Percentiles rank a stretch among this genome's conserved stretches.
Conservation (phyloP, 2,113 vertebrate species). For the Andinoacara biseriatus region DNA sequence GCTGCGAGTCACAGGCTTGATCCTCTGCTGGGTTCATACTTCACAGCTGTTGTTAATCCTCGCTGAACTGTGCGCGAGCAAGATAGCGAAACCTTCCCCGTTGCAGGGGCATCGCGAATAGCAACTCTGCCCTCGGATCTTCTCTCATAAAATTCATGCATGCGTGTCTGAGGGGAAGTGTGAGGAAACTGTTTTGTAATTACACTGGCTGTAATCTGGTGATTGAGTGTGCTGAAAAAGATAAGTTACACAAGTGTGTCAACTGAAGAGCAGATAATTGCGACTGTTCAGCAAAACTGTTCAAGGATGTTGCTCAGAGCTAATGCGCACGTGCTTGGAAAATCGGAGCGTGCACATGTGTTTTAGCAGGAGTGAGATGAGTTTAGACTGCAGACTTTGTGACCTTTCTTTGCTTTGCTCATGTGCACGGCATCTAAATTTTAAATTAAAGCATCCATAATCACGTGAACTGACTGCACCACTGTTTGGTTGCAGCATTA, state of each 20-base stretch:
- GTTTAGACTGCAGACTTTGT: constrained; percentile 20
- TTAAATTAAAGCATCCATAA: constrained; percentile 25
- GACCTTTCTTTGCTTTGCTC: constrained; percentile 20
- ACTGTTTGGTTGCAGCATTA: background rate
- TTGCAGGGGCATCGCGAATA: background rate
- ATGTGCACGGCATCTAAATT: constrained; percentile 19
- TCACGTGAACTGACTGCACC: background rate
- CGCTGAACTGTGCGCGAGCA: constrained; percentile 35
- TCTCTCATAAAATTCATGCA: constrained; percentile 33
- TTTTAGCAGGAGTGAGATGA: constrained; percentile 18
- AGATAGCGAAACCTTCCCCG: constrained; percentile 34
- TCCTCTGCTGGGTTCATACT: constrained; percentile 42
- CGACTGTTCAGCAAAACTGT: constrained; percentile 37
- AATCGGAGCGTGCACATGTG: background rate
- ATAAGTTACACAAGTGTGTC: constrained; percentile 43
- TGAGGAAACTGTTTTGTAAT: constrained; percentile 29
- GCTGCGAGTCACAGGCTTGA: constrained; percentile 39
- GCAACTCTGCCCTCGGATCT: background rate
- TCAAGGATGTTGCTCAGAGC: constrained; percentile 47
- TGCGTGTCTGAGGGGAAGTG: constrained; percentile 16
- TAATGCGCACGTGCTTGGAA: constrained; percentile 10
- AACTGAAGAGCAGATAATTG: constrained; percentile 45
- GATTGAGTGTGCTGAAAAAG: constrained; percentile 38
- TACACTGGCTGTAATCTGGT: constrained; percentile 31
- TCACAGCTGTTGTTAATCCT: constrained; percentile 55